Evolutionary conservation across 2,797 vertebrate genomes (phyloP), one percentile per base, ranked within the genome.

Genomic region (Odontamblyopus lacepedii): DNA sequence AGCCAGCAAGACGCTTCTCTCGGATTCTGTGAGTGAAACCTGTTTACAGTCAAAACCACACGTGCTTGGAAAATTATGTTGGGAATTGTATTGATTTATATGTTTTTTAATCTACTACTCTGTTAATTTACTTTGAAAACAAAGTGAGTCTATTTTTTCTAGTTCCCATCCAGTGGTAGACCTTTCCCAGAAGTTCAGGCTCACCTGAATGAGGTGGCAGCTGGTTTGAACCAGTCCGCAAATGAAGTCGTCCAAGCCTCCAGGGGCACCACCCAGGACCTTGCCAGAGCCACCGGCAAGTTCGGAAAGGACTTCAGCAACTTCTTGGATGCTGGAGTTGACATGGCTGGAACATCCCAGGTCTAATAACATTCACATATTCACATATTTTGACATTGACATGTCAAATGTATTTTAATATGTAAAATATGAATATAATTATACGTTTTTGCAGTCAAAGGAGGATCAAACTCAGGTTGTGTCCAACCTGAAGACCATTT

Each of bases 401-500:
- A 61, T 15, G 44, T 48, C 44, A 48, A 48, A 48, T 15, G 27
- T 16, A 16, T 61, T 30, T 61, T 7, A 50, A 5, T 29, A 23
- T 60, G 26, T 57, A 30, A 6, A 63, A 26, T 65, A 26, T 27
- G 18, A 48, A 48, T 11, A 1, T 50, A 50, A 7, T 29, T 11
- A 48, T 50, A 48, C 2, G 9, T n/a, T n/a, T 71, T 15, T 85
- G 13, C 88, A 99, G 98, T 96, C 94, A 72, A 98, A 95, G 72
- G 96, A 99, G 76, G 97, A 97, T 84, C 96, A 95, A 78, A 95
- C 94, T 0, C 97, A 98, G 88, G 97, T 99, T 65, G 96, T 99
- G 67, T 97, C 95, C 5, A 98, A 99, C 91, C 92, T 99, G 84
- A 99, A 99, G 93, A 97, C 97, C 57, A 99, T 99, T 90, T 99